These are phyloP conservation scores for Homarus americanus DNA, from an alignment of 1,140 invertebrate species.

Conservation along the genomic window DNA sequence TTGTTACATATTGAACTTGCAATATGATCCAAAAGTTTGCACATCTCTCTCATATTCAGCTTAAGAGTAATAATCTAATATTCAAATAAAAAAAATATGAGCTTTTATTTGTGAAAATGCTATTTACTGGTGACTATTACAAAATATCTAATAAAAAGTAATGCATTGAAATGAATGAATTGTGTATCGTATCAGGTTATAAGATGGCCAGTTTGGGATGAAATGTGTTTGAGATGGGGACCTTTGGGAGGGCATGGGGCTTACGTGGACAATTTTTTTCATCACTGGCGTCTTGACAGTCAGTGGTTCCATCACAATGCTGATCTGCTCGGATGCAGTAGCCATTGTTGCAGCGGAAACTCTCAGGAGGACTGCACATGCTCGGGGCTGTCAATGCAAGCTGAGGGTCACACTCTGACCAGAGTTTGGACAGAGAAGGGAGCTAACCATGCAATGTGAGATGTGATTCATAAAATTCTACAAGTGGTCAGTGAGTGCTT, in stretches of 20 bases:
- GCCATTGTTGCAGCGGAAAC: slow-evolving; percentile 68
- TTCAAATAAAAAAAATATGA: too few relatives aligned
- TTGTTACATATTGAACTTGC: too few relatives aligned
- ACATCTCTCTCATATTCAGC: too few relatives aligned
- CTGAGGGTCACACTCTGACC: slow-evolving; percentile 21
- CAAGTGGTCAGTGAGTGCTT: background rate
- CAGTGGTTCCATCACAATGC: slow-evolving; percentile 75
- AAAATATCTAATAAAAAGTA: too few relatives aligned
- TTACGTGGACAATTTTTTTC: slow-evolving; percentile 76
- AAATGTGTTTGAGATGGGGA: background rate
- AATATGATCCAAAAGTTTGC: too few relatives aligned
- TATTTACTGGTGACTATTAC: too few relatives aligned
- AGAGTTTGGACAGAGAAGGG: background rate
- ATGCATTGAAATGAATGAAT: background rate
- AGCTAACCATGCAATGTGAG: background rate
- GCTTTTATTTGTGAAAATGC: too few relatives aligned
- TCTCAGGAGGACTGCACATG: slow-evolving; percentile 57
- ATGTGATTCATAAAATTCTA: background rate
- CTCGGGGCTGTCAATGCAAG: slow-evolving; percentile 57
- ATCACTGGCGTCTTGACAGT: slow-evolving; percentile 76
- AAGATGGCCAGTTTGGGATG: background rate
- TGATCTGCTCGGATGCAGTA: slow-evolving; percentile 73
- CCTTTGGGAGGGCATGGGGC: slow-evolving; percentile 4
- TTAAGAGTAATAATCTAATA: too few relatives aligned
- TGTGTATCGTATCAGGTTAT: background rate